Base-by-base conservation (phyloP, 2,113 vertebrate species). In the Cacatua alba region DNA sequence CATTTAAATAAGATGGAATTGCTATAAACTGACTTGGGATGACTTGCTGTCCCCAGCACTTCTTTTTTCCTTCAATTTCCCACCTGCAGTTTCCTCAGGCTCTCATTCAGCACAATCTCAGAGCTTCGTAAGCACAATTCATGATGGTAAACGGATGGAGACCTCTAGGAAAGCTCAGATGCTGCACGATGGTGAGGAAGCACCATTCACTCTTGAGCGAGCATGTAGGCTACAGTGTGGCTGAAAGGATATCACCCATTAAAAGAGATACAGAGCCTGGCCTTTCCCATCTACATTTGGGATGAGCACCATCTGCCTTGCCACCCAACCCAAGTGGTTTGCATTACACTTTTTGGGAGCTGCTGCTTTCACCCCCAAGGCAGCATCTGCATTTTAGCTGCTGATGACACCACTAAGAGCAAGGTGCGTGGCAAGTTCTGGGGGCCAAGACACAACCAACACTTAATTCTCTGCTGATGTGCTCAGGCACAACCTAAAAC, bases 191-290 rank as follows among this genome's bases (percentile, higher is more conserved):
- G 64, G 39, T 52, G 44, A 80, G 41, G 68, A 62, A 62, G 49
- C 11, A 49, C 19, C 31, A 24, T 39, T 13, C 55, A 24, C 70
- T 80, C 63, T 8, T 7, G 6, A 68, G 37, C 3, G 2, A 59
- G 28, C 31, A 26, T 21, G 21, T 4, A 41, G 44, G 35, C 29
- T 25, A 7, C 0, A 5, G 29, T 0, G 0, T 9, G 31, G 43
- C 67, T 72, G 52, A 79, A 80, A n/a, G 14, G 44, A 24, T 35
- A 19, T 2, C 6, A 7, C 13, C 0, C n/a, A 39, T 1, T 28
- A 41, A 7, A n/a, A 53, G 31, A 28, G 29, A 57, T 31, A 21
- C 60, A n/a, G 21, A 79, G 51, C 52, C 28, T 71, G 52, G n/a
- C 21, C 25, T 41, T 21, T 10, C 11, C 60, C 24, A n/a, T 1